phyloP scores from a whole-genome alignment of 2,113 vertebrate genomes.

The Chaetodon auriga region DNA sequence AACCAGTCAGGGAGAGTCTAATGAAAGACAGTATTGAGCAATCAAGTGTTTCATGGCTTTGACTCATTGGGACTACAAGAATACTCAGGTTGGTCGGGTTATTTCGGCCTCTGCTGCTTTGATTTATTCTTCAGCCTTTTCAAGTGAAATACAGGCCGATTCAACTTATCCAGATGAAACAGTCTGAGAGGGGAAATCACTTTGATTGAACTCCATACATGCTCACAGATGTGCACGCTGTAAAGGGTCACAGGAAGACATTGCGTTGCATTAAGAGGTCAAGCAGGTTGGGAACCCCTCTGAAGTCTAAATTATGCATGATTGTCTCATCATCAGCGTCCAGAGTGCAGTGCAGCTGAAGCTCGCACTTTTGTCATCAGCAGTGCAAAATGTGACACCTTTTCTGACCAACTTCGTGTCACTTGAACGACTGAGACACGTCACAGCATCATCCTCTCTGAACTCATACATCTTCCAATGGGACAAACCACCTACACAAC shows the following conservation, averaged over 20 bases:
- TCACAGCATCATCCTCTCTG: background rate
- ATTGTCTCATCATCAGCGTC: background rate
- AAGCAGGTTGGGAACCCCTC: background rate
- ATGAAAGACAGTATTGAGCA: too few species aligned
- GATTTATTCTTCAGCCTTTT: too few species aligned
- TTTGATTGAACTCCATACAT: background rate
- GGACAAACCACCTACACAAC: constrained; percentile 15
- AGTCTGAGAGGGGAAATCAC: background rate
- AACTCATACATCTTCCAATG: background rate
- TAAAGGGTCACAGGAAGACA: background rate
- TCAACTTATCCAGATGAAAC: background rate
- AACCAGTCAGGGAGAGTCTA: too few species aligned
- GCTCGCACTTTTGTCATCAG: background rate
- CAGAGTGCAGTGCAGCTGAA: background rate
- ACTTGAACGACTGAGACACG: background rate
- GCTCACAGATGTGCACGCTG: background rate
- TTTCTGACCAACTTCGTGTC: background rate
- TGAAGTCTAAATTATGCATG: background rate
- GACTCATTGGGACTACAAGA: too few species aligned
- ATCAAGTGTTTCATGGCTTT: too few species aligned
- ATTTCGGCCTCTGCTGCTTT: too few species aligned
- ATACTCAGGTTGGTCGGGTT: too few species aligned
- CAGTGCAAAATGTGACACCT: constrained; percentile 1
- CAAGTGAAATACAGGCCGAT: too few species aligned
- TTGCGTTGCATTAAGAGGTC: background rate